Evolutionary conservation across 2,888 invertebrate genomes (phyloP), one percentile per base, ranked within the genome.

Genomic region (Chelonus formosanus): DNA sequence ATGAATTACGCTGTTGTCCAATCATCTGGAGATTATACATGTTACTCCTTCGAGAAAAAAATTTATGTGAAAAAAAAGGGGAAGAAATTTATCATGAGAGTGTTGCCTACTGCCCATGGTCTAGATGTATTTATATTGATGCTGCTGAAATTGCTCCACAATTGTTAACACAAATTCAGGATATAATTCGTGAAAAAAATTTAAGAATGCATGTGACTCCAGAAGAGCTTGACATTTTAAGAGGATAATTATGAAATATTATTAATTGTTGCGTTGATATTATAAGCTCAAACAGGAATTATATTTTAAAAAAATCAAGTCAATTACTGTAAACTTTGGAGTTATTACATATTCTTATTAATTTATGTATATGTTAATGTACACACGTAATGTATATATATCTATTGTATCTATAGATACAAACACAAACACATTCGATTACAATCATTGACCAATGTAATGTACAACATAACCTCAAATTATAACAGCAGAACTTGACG

Each of bases 101-200:
- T 44, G 74, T 83, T 3, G 74, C 74, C 3, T 76, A 77, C 40
- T 83, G 83, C 66, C 83, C 84, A 5, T 84, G 84, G 84, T 75
- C 79, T n/a, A 77, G 80, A 64, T 76, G 86, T 3, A 80, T 91
- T 52, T 91, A 91, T 73, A 86, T 90, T 71, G 90, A 90, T 78
- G 90, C 90, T 3, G 89, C 89, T 1, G 88, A 88, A 70, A 87
- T 89, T 74, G 87, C 90, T 47, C 91, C 89, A 43, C 84, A 84
- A 71, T 70, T 80, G 67, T 71, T 84, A 69, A 85, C 87, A 1
- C 90, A 90, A 85, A 88, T 93, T 72, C 90, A 91, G 76, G 93
- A 93, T 85, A 85, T 91, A 65, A 87, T 93, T 77, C 89, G 91
- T 61, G 93, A 93, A 79, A 91, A 92, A 77, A 89, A 90, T 78